Percentiles rank a stretch among this genome's conserved stretches.
Conservation (phyloP, 1,140 invertebrate genomes). For the Artemia franciscana region DNA sequence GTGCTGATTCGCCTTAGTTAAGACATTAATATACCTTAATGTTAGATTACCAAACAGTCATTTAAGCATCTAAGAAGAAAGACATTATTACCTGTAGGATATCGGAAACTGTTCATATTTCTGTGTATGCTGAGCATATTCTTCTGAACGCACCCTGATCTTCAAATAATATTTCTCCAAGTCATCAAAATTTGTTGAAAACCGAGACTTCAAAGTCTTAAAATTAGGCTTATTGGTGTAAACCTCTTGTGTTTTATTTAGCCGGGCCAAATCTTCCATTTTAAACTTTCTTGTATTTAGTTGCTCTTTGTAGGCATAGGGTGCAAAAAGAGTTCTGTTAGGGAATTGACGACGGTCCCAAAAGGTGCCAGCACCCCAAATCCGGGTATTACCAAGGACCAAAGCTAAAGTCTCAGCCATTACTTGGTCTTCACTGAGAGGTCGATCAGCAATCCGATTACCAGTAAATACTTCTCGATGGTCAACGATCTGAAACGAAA, state of each 20-base stretch:
- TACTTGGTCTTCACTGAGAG: constrained; percentile 79
- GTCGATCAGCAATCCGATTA: constrained; percentile 59
- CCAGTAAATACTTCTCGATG: constrained; percentile 82
- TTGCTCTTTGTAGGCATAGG: constrained; percentile 70
- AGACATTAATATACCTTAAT: too few species aligned
- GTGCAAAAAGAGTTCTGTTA: constrained; percentile 74
- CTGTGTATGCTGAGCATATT: constrained; percentile 50
- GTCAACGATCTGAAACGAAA: constrained; percentile 49
- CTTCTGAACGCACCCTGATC: constrained; percentile 70
- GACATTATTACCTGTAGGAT: constrained; percentile 36
- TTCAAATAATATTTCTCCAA: constrained; percentile 80
- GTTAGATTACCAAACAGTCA: too few species aligned
- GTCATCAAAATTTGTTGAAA: constrained; percentile 77
- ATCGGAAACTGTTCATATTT: constrained; percentile 76
- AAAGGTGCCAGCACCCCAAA: constrained; percentile 73
- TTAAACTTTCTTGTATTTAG: constrained; percentile 59
- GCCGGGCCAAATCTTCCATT: constrained; percentile 58
- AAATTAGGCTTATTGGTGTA: constrained; percentile 71
- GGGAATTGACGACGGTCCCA: constrained; percentile 92
- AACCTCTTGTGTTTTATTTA: constrained; percentile 45
- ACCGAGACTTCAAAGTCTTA: constrained; percentile 63
- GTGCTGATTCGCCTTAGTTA: too few species aligned
- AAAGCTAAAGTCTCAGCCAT: constrained; percentile 74
- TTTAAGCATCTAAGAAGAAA: too few species aligned
- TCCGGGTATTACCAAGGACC: constrained; percentile 67